Evolutionary conservation across 2,888 invertebrate species (phyloP), one percentile per base, ranked within the genome.

Genomic region (Drosophila ustulata): DNA sequence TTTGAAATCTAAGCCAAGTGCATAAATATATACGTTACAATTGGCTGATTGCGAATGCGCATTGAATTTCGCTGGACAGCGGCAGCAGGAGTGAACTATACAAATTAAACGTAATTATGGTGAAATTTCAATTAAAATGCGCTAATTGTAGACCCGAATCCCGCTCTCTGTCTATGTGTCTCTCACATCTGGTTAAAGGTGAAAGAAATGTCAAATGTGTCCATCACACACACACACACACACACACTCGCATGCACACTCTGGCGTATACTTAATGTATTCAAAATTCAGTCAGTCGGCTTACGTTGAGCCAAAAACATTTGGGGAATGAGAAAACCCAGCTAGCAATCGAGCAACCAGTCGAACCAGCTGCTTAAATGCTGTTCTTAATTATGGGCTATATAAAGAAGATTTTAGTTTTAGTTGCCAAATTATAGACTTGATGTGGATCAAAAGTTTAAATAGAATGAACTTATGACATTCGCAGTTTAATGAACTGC

Each of bases 181-280:
- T 5, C n/a, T 8, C 43, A 28, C 37, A 25, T 45, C 55, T 59
- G 62, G 23, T 52, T 57, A 82, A 77, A 82, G 88, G 88, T 74
- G 88, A 88, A 82, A 69, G 86, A 79, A 82, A 82, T 85, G 82
- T 82, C 82, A 82, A 78, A 75, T 43, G 66, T 34, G 57, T 4
- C 25, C 18, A 13, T 5, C 49, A n/a, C 8, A 37, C 4, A 1
- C 34, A 34, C 8, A 37, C 4, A 1, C 34, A 34, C 2, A 34
- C 34, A 11, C 11, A 11, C 34, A 34, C 34, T 11, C 39, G 9
- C 8, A 34, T 6, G 9, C 32, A 41, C 39, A 18, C 39, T 18
- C 6, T 5, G 39, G 18, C 39, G 39, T 41, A 61, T 28, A 9
- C 34, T 47, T 5, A 37, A 51, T 23, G 25, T 41, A 34, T 41